Conservation (phyloP, 1,140 invertebrate genomes). For the Diplogasteroides magnus region DNA sequence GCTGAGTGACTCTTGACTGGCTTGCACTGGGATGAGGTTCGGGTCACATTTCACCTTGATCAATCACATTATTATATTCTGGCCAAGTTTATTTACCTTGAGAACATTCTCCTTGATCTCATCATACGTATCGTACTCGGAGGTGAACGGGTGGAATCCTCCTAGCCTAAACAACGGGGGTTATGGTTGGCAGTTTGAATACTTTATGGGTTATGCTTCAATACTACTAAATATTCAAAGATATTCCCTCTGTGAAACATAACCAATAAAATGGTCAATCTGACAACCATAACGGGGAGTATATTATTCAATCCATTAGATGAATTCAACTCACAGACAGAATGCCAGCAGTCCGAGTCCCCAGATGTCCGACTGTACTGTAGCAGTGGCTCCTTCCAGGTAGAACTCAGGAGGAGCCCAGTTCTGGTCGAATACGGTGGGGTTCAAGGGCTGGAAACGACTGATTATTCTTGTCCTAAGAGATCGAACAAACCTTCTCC, state of each 20-base stretch:
- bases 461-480: constrained; percentile 59
- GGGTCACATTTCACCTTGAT: constrained; percentile 86
- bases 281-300: constrained; percentile 20
- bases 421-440: constrained; percentile 37
- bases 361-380: constrained; percentile 90
- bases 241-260: not conserved
- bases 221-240: not conserved
- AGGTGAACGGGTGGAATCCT: constrained; percentile 83
- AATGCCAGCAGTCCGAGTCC: constrained; percentile 85
- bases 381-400: constrained; percentile 71
- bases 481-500: constrained; percentile 70
- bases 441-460: constrained; percentile 26
- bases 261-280: constrained; percentile 5
- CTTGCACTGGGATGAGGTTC: constrained; percentile 85
- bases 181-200: not conserved
- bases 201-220: no score
- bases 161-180: constrained; percentile 65
- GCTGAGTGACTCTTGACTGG: constrained; percentile 83
- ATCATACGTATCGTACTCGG: constrained; percentile 63
- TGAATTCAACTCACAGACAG: constrained; percentile 69
- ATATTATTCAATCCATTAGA: no score
- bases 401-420: constrained; percentile 81
- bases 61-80: constrained; percentile 84
- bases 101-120: constrained; percentile 31
- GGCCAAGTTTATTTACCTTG: constrained; percentile 34